Evolutionary conservation across 2,113 vertebrate genomes (phyloP), one percentile per base, ranked within the genome.

Genomic region (Carlito syrichta): DNA sequence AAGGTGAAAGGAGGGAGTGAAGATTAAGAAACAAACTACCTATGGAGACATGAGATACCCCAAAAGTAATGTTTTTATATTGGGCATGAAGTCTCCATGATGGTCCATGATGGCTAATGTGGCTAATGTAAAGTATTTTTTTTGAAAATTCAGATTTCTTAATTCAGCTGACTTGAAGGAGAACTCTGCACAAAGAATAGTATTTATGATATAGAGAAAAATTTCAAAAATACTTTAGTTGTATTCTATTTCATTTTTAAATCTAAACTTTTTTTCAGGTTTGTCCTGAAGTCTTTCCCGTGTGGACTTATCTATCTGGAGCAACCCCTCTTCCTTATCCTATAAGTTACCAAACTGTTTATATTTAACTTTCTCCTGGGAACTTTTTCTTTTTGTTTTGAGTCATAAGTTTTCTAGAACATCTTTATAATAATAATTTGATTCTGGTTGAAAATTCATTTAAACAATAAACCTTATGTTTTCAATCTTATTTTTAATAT

Each of bases 91-190:
- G 27, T 78, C 12, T 96, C 35, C 25, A 48, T 12, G 5, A 30
- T 38, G 1, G 27, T 96, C 35, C 25, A 48, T 12, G 5, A 30
- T 38, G 1, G 27, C 6, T 22, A 43, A 48, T 8, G 11, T 66
- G 50, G 19, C 23, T 40, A 35, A 2, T 45, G 50, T 85, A 52
- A 92, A 56, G n/a, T 89, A 52, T 86, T n/a, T 43, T 12, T 89
- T 85, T 81, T 40, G 68, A 91, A 35, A 93, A 74, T 91, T 94
- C 25, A 66, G n/a, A 82, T 89, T 82, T 95, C 35, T 85, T 25
- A 62, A 66, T 84, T 71, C 50, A 69, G 66, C 22, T 60, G 23
- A 78, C 8, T n/a, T 63, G 5, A 89, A 82, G 25, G 3, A 40
- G 12, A 14, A n/a, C 30, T 82, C 45, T 4, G 20, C 9, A 50